A percentile compares a stretch with the other conserved stretches of the same genome.
Conservation (phyloP, 1,140 invertebrate species). For the Psix sp. region DNA sequence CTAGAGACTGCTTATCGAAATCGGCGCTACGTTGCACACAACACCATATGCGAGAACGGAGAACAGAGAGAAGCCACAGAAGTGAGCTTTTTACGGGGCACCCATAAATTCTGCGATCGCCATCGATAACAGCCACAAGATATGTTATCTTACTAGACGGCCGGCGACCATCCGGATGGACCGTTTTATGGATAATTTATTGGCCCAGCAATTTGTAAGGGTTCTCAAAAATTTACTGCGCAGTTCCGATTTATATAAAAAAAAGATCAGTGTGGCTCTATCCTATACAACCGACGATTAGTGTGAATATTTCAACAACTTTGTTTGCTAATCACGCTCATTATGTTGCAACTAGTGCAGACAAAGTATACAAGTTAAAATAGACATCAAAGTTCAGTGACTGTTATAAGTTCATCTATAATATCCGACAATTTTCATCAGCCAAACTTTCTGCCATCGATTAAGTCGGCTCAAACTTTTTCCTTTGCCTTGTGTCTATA, state of each 20-base stretch:
- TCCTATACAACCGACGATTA: constrained; percentile 22
- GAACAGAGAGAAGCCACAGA: constrained; percentile 52
- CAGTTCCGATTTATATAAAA: constrained; percentile 50
- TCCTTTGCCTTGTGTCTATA: constrained; percentile 16
- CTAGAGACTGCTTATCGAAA: constrained; percentile 47
- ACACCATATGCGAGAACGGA: constrained; percentile 52
- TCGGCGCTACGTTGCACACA: constrained; percentile 51
- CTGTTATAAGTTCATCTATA: constrained; percentile 13
- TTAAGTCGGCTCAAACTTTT: constrained; percentile 22
- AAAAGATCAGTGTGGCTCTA: constrained; percentile 40
- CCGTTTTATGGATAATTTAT: constrained; percentile 73
- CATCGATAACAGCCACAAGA: constrained; percentile 74
- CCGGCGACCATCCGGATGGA: constrained; percentile 54
- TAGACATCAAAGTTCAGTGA: constrained; percentile 20
- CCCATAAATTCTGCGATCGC: constrained; percentile 71
- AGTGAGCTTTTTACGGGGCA: constrained; percentile 53
- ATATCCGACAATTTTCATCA: constrained; percentile 24
- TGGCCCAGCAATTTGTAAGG: constrained; percentile 69
- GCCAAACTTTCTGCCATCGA: constrained; percentile 18
- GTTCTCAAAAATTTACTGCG: constrained; percentile 53
- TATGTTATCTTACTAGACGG: constrained; percentile 66
- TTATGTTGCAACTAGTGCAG: constrained; percentile 3
- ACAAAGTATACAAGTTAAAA: constrained; percentile 8
- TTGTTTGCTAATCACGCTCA: constrained; percentile 10
- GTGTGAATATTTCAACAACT: constrained; percentile 18